Conservation (phyloP, 2,888 invertebrate species). For the Nemoura dubitans region DNA sequence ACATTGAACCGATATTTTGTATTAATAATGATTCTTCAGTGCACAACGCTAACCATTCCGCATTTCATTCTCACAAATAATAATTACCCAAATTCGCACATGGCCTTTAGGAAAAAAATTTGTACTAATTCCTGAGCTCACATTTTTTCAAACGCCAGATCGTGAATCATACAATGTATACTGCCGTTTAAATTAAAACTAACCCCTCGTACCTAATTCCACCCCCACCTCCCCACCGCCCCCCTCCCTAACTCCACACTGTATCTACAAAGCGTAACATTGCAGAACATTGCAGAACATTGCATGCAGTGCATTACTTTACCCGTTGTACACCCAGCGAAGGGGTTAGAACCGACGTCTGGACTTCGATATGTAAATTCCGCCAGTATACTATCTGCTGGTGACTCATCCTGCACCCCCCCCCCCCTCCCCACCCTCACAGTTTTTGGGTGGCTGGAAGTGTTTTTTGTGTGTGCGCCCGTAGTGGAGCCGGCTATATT, state of each 20-base stretch:
- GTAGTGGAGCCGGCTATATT: not conserved
- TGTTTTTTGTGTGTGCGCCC: not conserved
- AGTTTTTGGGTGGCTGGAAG: not conserved
- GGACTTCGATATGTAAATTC: not conserved
- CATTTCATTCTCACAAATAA: no score
- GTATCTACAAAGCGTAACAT: not conserved
- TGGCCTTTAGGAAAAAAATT: not conserved
- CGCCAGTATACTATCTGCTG: not conserved
- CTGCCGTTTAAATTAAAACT: not conserved
- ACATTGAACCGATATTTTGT: no score
- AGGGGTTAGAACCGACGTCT: not conserved
- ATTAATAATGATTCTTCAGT: no score
- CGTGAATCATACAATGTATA: not conserved
- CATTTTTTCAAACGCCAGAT: not conserved
- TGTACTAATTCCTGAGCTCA: not conserved
- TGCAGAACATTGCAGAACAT: not conserved
- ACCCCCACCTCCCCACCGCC: not conserved
- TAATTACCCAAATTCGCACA: no score
- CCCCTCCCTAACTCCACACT: not conserved
- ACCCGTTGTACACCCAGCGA: not conserved
- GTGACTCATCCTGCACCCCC: not conserved
- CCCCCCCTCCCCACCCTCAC: not conserved
- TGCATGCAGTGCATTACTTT: no score
- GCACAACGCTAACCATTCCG: no score
- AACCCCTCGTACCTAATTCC: not conserved